Conservation (phyloP, 2,888 invertebrate species). For the Timema podura region DNA sequence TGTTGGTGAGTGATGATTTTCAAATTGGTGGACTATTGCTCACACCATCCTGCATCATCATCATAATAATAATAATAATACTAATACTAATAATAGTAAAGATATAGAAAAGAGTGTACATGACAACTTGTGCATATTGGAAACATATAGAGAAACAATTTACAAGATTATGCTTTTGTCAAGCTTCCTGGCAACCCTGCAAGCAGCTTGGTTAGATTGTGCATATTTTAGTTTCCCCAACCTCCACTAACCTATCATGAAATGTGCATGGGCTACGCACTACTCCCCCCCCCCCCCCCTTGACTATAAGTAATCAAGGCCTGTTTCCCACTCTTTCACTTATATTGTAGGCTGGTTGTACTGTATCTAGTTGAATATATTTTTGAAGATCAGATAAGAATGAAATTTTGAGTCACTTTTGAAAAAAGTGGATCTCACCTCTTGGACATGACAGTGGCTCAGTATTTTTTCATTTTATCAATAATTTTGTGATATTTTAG, state of each 20-base stretch:
- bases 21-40: constrained; percentile 23
- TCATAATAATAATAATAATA: no score
- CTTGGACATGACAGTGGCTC: constrained; percentile 46
- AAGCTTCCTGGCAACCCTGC: constrained; percentile 32
- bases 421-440: constrained; percentile 34
- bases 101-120: constrained; percentile 25
- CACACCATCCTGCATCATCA: constrained; percentile 15
- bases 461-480: constrained; percentile 52
- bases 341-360: constrained; percentile 36
- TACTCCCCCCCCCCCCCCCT: constrained; percentile 26
- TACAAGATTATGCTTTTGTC: constrained; percentile 25
- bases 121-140: constrained; percentile 28
- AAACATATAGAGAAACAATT: constrained; percentile 28
- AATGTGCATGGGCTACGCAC: constrained; percentile 6
- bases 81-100: no score
- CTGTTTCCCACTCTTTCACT: constrained; percentile 30
- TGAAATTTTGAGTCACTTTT: constrained; percentile 32
- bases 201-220: constrained; percentile 31
- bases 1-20: constrained; percentile 25
- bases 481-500: constrained; percentile 54
- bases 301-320: constrained; percentile 31
- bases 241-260: constrained; percentile 21
- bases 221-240: constrained; percentile 25
- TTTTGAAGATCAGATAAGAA: constrained; percentile 33
- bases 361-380: constrained; percentile 33